Conservation (phyloP, 2,797 vertebrate species). For the Characodon lateralis region DNA sequence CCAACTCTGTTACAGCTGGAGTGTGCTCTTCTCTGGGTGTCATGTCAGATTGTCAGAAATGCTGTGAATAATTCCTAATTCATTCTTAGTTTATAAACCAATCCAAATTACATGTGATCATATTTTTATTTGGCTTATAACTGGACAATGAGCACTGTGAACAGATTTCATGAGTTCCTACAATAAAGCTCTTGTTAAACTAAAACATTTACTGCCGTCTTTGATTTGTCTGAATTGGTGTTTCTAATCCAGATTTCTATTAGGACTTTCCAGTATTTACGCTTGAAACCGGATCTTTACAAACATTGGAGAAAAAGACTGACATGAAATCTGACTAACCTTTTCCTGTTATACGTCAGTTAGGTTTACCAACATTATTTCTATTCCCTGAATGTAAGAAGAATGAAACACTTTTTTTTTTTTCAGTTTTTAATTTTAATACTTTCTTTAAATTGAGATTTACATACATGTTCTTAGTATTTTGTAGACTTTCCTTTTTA, state of each 20-base stretch:
- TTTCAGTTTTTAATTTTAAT: too few species aligned
- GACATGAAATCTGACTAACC: too few species aligned
- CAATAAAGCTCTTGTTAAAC: constrained; percentile 79
- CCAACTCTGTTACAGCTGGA: constrained; percentile 53
- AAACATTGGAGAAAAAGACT: not conserved
- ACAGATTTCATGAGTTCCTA: constrained; percentile 50
- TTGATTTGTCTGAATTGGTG: constrained; percentile 68
- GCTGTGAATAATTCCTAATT: constrained; percentile 9
- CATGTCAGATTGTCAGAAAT: constrained; percentile 33
- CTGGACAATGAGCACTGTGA: constrained; percentile 60
- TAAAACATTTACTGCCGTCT: constrained; percentile 67
- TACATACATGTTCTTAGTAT: too few species aligned
- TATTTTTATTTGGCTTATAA: constrained; percentile 65
- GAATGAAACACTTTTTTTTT: too few species aligned
- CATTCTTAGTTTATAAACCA: constrained; percentile 1
- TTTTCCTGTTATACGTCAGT: too few species aligned
- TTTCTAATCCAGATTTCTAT: constrained; percentile 14
- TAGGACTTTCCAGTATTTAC: not conserved
- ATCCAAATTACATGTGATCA: constrained; percentile 57
- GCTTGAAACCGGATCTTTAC: not conserved
- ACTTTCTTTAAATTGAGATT: too few species aligned
- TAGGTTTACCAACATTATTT: too few species aligned
- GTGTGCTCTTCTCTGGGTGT: constrained; percentile 45
- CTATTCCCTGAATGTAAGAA: too few species aligned
- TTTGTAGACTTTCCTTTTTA: too few species aligned